phyloP scores from a whole-genome alignment of 2,113 vertebrate genomes.

The Archocentrus centrarchus region DNA sequence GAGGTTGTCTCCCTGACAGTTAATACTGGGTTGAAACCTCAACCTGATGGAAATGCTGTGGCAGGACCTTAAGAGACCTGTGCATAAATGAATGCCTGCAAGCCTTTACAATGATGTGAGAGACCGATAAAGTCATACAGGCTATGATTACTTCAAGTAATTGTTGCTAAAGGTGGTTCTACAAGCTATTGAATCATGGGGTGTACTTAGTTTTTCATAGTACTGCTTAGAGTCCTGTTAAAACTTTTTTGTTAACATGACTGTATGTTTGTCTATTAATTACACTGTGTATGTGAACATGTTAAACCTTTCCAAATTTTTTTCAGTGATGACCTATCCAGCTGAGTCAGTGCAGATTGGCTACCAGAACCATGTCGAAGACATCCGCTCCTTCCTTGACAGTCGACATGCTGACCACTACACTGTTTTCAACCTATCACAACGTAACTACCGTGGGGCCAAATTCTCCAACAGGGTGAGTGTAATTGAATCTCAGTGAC shows the following conservation, averaged over 20 bases:
- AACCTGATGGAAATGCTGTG: too few species aligned
- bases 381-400: conserved; percentile 96
- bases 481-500: background rate
- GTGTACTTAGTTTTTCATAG: background rate
- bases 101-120: too few species aligned
- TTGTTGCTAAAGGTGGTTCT: background rate
- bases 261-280: background rate
- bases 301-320: background rate
- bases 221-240: background rate
- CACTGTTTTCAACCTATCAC: conserved; percentile 97
- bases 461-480: conserved; percentile 99
- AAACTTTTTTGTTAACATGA: background rate
- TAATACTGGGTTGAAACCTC: background rate
- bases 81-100: too few species aligned
- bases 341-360: conserved; percentile 93
- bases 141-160: background rate
- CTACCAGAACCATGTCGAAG: conserved; percentile 97
- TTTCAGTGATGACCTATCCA: conserved; percentile 96
- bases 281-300: background rate
- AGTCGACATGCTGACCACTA: conserved; percentile 97
- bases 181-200: background rate
- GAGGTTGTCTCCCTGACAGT: background rate
- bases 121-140: too few species aligned
- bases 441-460: conserved; percentile 95
- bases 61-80: too few species aligned